These are phyloP conservation scores for Sylvia borin DNA, from an alignment of 2,797 vertebrate species.

Conservation along the genomic window DNA sequence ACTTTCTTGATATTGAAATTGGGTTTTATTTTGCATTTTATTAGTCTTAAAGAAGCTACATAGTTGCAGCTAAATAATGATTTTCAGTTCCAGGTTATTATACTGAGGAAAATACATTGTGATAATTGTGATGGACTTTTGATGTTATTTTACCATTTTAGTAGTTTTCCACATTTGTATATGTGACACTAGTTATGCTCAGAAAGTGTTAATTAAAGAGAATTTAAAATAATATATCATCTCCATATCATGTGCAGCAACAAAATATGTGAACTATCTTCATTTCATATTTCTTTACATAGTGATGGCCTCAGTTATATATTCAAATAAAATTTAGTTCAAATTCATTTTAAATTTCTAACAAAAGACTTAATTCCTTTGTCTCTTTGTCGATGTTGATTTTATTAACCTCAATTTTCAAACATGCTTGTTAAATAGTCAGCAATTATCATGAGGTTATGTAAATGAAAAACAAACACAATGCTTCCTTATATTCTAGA, in stretches of 20 bases:
- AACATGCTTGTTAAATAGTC: neutral
- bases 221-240: neutral
- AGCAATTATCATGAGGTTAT: neutral
- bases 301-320: neutral
- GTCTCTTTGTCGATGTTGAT: neutral
- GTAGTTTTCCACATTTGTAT: neutral
- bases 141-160: slow-evolving; percentile 32
- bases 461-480: slow-evolving; percentile 4
- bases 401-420: slow-evolving; percentile 34
- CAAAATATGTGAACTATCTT: neutral
- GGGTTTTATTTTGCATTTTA: slow-evolving; percentile 5
- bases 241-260: neutral
- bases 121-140: slow-evolving; percentile 40
- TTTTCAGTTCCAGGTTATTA: slow-evolving; percentile 16
- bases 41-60: neutral
- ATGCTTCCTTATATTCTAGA: neutral
- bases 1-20: neutral
- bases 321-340: neutral
- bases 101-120: slow-evolving; percentile 8
- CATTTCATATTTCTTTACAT: slow-evolving; percentile 2
- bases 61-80: slow-evolving; percentile 17
- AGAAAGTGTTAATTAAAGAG: slow-evolving; percentile 15
- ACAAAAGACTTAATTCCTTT: slow-evolving; percentile 30
- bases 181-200: neutral
- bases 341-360: slow-evolving; percentile 4